Evolutionary conservation across 2,888 invertebrate species (phyloP).

Genomic region (Hermaeophaga mercurialis): DNA sequence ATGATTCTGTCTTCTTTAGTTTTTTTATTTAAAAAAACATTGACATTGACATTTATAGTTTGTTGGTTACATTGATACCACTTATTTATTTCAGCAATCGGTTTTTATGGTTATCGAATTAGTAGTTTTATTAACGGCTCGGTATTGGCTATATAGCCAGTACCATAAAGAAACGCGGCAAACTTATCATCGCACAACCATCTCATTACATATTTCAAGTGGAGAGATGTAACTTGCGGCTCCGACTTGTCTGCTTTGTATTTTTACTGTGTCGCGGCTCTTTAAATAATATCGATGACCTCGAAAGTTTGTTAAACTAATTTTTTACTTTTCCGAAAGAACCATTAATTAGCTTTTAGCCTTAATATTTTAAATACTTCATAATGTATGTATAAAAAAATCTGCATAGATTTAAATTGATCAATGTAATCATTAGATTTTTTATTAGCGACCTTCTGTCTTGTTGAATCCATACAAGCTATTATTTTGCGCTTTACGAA

Average conservation of each 20-base stretch:
- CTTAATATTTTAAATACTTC: not conserved
- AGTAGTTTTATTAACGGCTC: too few relatives aligned
- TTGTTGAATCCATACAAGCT: too few relatives aligned
- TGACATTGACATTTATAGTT: too few relatives aligned
- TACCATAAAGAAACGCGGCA: not conserved
- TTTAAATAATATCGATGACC: constrained; percentile 18
- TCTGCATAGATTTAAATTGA: too few relatives aligned
- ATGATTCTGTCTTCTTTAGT: too few relatives aligned
- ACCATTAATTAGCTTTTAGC: constrained; percentile 17
- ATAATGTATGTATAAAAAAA: not conserved
- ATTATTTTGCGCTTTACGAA: too few relatives aligned
- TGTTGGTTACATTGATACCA: too few relatives aligned
- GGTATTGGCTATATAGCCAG: not conserved
- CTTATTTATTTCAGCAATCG: too few relatives aligned
- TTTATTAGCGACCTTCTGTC: too few relatives aligned
- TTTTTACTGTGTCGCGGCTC: constrained; percentile 3
- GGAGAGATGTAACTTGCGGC: constrained; percentile 7
- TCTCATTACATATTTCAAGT: constrained; percentile 12
- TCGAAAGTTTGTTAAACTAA: constrained; percentile 11
- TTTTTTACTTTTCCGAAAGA: constrained; percentile 2
- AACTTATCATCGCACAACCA: constrained; percentile 2
- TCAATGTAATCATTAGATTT: too few relatives aligned
- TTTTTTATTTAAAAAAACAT: too few relatives aligned
- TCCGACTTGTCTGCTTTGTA: constrained; percentile 14
- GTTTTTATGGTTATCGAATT: too few relatives aligned